Evolutionary conservation across 2,888 invertebrate species (phyloP).

Genomic region (Ptychoptera contaminata): DNA sequence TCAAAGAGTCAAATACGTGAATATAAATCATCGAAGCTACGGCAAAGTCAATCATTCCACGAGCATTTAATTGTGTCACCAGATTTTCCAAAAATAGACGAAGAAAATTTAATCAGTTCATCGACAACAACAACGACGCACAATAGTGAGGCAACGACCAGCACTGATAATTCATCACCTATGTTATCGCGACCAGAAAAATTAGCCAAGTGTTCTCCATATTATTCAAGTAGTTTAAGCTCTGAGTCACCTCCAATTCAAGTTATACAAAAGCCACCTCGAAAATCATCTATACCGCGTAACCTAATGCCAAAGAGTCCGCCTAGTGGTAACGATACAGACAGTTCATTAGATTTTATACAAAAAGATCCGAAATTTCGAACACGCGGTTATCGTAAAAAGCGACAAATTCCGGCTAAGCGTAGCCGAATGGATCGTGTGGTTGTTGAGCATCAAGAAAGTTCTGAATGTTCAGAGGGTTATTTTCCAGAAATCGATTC

Average conservation of each 20-base stretch:
- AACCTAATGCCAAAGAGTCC: conserved; percentile 49
- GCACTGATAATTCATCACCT: conserved; percentile 27
- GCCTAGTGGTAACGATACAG: conserved; percentile 59
- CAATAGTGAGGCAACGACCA: conserved; percentile 33
- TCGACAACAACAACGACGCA: conserved; percentile 34
- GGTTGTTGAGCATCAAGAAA: conserved; percentile 36
- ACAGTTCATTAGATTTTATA: conserved; percentile 46
- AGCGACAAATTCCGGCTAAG: conserved; percentile 38
- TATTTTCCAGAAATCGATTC: conserved; percentile 50
- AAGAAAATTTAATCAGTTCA: conserved; percentile 33
- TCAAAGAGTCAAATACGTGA: conserved; percentile 48
- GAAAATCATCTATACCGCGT: conserved; percentile 44
- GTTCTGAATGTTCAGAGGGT: conserved; percentile 51
- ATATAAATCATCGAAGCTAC: conserved; percentile 42
- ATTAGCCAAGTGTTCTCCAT: conserved; percentile 53
- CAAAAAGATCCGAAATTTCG: conserved; percentile 51
- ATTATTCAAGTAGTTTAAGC: conserved; percentile 59
- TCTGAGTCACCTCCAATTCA: conserved; percentile 55
- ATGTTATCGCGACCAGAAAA: conserved; percentile 31
- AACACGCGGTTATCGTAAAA: conserved; percentile 50
- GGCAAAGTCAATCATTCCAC: conserved; percentile 47
- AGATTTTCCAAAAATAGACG: conserved; percentile 37
- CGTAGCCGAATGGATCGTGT: conserved; percentile 23
- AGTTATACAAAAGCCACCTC: conserved; percentile 43
- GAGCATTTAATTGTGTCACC: conserved; percentile 42